Conservation (phyloP, 2,888 invertebrate genomes). For the Fragum fragum region DNA sequence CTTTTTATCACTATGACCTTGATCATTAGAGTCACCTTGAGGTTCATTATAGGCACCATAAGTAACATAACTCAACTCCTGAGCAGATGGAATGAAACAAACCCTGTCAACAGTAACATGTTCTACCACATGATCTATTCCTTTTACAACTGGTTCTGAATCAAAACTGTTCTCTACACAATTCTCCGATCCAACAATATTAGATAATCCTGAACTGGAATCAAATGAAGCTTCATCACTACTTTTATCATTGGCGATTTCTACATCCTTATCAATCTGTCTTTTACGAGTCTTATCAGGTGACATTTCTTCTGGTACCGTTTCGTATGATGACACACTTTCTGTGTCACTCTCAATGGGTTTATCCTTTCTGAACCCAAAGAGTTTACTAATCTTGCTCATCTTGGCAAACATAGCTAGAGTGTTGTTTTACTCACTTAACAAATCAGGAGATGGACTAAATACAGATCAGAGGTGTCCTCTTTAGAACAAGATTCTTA, state of each 20-base stretch:
- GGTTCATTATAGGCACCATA: neutral
- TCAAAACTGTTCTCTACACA: neutral
- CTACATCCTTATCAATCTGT: neutral
- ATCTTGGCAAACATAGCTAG: slow-evolving; percentile 1
- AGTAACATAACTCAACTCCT: neutral
- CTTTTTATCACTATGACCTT: neutral
- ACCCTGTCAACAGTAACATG: neutral
- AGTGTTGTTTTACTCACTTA: neutral
- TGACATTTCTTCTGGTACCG: slow-evolving; percentile 12
- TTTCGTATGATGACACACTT: slow-evolving; percentile 21
- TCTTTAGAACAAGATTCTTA: no score
- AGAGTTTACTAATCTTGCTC: slow-evolving; percentile 14
- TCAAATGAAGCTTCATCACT: slow-evolving; percentile 4
- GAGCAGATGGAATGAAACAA: neutral
- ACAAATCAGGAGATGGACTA: neutral
- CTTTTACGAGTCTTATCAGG: neutral
- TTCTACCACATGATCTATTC: slow-evolving; percentile 7
- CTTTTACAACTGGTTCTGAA: neutral
- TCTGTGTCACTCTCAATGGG: slow-evolving; percentile 7
- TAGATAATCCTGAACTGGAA: neutral
- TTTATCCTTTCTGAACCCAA: slow-evolving; percentile 16
- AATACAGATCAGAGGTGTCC: no score
- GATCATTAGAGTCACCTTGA: neutral
- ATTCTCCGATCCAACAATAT: neutral
- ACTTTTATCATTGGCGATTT: slow-evolving; percentile 4